Percentiles rank a stretch among this genome's conserved stretches.
Conservation (phyloP, 2,888 invertebrate genomes). For the Drosophila melanosoma region DNA sequence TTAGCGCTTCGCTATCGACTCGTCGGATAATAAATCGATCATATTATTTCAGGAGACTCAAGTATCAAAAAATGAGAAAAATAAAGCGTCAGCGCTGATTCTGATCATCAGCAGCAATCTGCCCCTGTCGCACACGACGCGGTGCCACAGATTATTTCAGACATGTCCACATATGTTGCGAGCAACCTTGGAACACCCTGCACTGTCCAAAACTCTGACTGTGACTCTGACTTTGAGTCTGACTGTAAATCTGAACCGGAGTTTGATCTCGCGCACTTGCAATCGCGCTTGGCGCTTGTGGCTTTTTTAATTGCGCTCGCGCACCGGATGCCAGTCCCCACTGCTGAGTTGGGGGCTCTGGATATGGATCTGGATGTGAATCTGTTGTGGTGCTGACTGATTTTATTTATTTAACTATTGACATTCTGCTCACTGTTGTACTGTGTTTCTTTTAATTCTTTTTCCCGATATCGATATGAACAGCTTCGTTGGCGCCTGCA, state of each 20-base stretch:
- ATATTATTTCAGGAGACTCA: slow-evolving; percentile 69
- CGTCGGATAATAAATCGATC: slow-evolving; percentile 82
- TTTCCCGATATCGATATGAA: slow-evolving; percentile 62
- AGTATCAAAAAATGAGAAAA: slow-evolving; percentile 53
- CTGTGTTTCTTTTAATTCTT: slow-evolving; percentile 43
- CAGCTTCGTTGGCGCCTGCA: slow-evolving; percentile 61
- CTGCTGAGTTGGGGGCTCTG: slow-evolving; percentile 1
- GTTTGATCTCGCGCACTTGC: slow-evolving; percentile 45
- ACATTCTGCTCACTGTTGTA: slow-evolving; percentile 66
- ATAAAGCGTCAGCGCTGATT: slow-evolving; percentile 60
- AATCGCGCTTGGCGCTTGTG: slow-evolving; percentile 33
- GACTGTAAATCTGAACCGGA: slow-evolving; percentile 32
- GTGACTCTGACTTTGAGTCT: slow-evolving; percentile 12
- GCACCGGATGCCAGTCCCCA: slow-evolving; percentile 30
- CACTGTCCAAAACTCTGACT: slow-evolving; percentile 8
- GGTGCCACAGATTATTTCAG: slow-evolving; percentile 20
- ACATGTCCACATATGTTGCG: slow-evolving; percentile 30
- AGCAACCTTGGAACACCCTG: slow-evolving; percentile 42
- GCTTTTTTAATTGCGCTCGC: slow-evolving; percentile 69
- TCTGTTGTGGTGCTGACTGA: slow-evolving; percentile 61
- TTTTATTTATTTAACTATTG: slow-evolving; percentile 82
- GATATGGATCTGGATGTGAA: slow-evolving; percentile 35
- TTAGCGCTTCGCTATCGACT: slow-evolving; percentile 25
- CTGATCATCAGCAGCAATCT: slow-evolving; percentile 52
- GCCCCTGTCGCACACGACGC: slow-evolving; percentile 68